Evolutionary conservation across 2,113 vertebrate species (phyloP).

Genomic region (Fukomys damarensis): DNA sequence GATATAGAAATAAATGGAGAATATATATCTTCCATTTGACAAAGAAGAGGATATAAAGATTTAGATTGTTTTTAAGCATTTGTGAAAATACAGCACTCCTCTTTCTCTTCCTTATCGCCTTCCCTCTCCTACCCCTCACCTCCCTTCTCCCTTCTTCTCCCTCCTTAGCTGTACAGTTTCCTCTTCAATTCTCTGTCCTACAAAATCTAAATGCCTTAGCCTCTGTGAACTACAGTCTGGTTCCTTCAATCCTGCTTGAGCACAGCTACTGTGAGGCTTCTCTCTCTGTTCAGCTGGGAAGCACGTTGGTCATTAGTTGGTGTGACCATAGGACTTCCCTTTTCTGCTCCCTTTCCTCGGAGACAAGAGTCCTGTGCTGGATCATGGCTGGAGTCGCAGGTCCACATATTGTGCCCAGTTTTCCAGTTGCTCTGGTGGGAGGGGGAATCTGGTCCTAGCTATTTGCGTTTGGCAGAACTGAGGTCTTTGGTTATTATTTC

Average conservation of each 20-base stretch:
- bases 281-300: background rate
- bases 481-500: background rate
- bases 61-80: constrained; percentile 66
- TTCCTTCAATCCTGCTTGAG: background rate
- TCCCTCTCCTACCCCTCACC: accelerated
- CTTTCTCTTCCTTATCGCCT: background rate
- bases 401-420: background rate
- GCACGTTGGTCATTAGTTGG: background rate
- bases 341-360: background rate
- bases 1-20: constrained; percentile 80
- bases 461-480: background rate
- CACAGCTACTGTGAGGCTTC: too few relatives aligned
- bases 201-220: background rate
- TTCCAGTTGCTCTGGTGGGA: background rate
- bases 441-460: background rate
- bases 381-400: background rate
- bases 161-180: background rate
- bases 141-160: background rate
- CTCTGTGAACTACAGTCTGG: background rate
- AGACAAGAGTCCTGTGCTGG: background rate
- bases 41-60: background rate
- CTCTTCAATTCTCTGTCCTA: background rate
- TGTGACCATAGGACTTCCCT: background rate
- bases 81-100: background rate
- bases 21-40: constrained; percentile 71